Evolutionary conservation across 2,888 invertebrate genomes (phyloP).

Genomic region (Eupithecia subfuscata): DNA sequence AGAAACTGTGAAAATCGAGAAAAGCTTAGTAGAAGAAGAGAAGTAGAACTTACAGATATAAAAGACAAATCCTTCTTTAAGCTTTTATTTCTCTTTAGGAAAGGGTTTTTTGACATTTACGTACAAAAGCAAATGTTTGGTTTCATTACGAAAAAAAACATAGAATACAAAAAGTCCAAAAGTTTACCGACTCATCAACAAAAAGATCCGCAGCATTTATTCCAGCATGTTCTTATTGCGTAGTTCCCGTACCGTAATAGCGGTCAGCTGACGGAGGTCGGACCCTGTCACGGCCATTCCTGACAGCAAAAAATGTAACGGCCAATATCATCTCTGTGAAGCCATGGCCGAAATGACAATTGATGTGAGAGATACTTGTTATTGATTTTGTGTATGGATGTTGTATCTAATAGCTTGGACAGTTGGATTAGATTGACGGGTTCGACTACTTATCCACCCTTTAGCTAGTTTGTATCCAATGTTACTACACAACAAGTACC

Average conservation of each 20-base stretch:
- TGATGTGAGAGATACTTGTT: constrained; percentile 13
- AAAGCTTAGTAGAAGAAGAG: no score
- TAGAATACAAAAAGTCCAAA: neutral
- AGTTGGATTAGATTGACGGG: no score
- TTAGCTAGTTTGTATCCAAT: no score
- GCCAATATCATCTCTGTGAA: constrained; percentile 39
- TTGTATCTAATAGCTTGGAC: neutral
- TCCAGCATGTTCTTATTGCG: constrained; percentile 25
- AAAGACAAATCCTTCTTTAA: neutral
- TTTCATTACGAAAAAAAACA: neutral
- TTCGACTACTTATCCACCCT: no score
- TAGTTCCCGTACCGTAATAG: constrained; percentile 36
- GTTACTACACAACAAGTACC: no score
- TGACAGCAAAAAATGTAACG: constrained; percentile 51
- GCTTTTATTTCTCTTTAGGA: neutral
- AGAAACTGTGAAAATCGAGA: neutral
- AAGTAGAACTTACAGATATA: neutral
- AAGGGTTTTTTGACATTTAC: no score
- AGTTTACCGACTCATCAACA: constrained; percentile 4
- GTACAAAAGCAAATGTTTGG: neutral
- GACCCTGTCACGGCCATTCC: constrained; percentile 56
- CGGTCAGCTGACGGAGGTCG: constrained; percentile 54
- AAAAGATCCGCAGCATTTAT: neutral
- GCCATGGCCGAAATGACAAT: constrained; percentile 16
- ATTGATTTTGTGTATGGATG: neutral